Evolutionary conservation across 2,113 vertebrate species (phyloP).

Genomic region (Leucosticte australis): DNA sequence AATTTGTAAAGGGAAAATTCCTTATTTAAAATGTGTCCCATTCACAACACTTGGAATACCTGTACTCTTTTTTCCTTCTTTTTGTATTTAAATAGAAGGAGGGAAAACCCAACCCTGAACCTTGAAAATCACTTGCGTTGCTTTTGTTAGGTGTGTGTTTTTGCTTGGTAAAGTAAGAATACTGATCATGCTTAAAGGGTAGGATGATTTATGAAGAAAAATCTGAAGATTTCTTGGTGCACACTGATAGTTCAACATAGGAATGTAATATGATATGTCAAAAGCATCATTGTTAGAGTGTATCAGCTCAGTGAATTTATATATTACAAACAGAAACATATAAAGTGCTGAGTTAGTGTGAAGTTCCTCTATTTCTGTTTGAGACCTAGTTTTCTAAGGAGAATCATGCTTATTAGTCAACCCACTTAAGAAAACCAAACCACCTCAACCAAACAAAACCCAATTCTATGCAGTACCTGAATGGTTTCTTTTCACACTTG

Average conservation of each 20-base stretch:
- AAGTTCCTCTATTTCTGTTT: not conserved
- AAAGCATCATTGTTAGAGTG: not conserved
- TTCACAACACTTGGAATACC: not conserved
- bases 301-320: not conserved
- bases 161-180: not conserved
- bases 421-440: not conserved
- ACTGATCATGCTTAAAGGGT: not conserved
- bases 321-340: not conserved
- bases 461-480: not conserved
- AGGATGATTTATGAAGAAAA: not conserved
- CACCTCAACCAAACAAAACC: fast-evolving
- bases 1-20: not conserved
- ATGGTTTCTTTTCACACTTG: not conserved
- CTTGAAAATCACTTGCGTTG: not conserved
- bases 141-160: not conserved
- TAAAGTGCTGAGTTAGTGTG: not conserved
- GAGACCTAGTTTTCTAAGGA: not conserved
- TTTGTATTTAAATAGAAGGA: not conserved
- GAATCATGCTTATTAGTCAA: not conserved
- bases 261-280: not conserved
- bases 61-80: not conserved
- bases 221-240: not conserved
- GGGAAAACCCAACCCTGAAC: not conserved
- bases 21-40: not conserved
- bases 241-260: not conserved